Evolutionary conservation across 2,113 vertebrate genomes (phyloP).

Genomic region (Ochotona curzoniae): DNA sequence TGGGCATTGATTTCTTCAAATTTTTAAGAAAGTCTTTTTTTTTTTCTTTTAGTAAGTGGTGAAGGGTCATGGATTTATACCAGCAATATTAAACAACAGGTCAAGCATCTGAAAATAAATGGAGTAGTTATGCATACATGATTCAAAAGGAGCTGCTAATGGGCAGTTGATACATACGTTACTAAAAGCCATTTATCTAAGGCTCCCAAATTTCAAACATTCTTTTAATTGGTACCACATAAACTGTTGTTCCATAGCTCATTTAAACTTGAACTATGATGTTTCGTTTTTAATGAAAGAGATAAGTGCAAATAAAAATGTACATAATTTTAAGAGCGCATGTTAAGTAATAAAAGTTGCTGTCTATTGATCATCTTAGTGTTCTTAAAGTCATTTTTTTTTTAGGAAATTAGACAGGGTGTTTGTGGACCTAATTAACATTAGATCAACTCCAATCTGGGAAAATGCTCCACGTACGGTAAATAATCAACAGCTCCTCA

Average conservation of each 20-base stretch:
- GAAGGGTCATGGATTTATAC: not conserved
- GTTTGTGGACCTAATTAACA: constrained; percentile 10
- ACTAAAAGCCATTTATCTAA: not conserved
- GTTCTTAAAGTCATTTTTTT: not conserved
- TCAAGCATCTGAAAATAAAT: not conserved
- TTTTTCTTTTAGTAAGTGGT: not conserved
- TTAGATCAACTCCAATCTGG: not conserved
- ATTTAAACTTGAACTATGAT: not conserved
- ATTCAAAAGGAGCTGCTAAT: not conserved
- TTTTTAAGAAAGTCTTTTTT: not conserved
- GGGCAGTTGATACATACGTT: not conserved
- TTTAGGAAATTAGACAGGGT: constrained; percentile 29
- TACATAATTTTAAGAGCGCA: constrained; percentile 44
- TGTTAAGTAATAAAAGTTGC: constrained; percentile 37
- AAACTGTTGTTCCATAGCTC: not conserved
- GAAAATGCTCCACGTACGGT: not conserved
- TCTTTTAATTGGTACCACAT: not conserved
- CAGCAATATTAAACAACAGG: constrained; percentile 5
- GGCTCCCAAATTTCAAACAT: not conserved
- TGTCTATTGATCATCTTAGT: not conserved
- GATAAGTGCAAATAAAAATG: not conserved
- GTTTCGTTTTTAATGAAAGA: constrained; percentile 12
- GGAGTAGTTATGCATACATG: not conserved
- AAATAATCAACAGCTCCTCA: not conserved
- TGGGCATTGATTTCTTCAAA: constrained; percentile 29